Percentiles rank a stretch among this genome's conserved stretches.
Conservation (phyloP, 1,140 invertebrate genomes). For the Harpegnathos saltator region DNA sequence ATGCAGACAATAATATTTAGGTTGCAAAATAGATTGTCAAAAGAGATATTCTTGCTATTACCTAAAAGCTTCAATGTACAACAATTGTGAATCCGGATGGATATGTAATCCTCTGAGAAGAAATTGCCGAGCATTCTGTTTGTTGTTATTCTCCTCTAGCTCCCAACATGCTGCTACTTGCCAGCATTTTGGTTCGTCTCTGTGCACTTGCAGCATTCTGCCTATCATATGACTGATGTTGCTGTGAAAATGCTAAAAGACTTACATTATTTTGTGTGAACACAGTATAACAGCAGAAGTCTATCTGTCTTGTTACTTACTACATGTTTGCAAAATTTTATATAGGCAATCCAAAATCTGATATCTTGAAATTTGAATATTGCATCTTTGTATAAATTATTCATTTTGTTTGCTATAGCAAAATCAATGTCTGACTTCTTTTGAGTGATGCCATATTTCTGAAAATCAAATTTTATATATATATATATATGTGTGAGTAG, state of each 20-base stretch:
- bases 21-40: neutral
- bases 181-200: conserved; percentile 91
- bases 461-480: no score
- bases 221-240: conserved; percentile 85
- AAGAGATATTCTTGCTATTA: conserved; percentile 50
- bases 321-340: conserved; percentile 90
- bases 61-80: conserved; percentile 87
- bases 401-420: conserved; percentile 88
- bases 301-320: conserved; percentile 80
- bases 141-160: conserved; percentile 89
- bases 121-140: conserved; percentile 89
- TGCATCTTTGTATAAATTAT: conserved; percentile 88
- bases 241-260: conserved; percentile 79
- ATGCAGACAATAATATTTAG: conserved; percentile 24
- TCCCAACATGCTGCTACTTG: conserved; percentile 91
- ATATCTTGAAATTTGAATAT: conserved; percentile 88
- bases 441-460: conserved; percentile 87
- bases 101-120: conserved; percentile 89
- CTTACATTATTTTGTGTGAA: neutral
- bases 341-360: conserved; percentile 90
- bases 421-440: conserved; percentile 90
- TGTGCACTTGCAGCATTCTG: conserved; percentile 89
- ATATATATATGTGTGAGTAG: no score
- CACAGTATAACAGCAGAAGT: neutral
- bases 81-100: conserved; percentile 88